Evolutionary conservation across 1,140 invertebrate species (phyloP).

Genomic region (Pectinophora gossypiella): DNA sequence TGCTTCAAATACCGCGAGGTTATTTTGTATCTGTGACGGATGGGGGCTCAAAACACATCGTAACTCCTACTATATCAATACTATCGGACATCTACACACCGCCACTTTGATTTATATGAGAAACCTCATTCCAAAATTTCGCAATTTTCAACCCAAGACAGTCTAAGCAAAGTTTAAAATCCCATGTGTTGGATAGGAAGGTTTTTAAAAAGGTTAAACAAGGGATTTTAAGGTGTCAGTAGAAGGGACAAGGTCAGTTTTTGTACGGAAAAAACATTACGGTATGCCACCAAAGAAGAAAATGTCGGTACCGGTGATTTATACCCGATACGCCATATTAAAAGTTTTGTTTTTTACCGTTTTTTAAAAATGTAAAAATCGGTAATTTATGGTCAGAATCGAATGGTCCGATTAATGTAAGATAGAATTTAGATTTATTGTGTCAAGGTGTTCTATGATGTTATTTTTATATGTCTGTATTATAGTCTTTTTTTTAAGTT

Average conservation of each 20-base stretch:
- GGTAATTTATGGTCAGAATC: constrained; percentile 66
- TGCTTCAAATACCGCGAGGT: neutral
- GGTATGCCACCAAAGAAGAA: constrained; percentile 63
- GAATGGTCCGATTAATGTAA: constrained; percentile 64
- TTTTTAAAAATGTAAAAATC: constrained; percentile 63
- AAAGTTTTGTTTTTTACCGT: constrained; percentile 62
- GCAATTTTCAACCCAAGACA: too few species aligned
- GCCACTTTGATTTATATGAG: constrained; percentile 65
- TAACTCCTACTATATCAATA: constrained; percentile 47
- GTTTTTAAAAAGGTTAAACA: too few species aligned
- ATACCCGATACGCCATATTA: constrained; percentile 64
- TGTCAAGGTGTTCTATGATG: constrained; percentile 30
- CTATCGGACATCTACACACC: constrained; percentile 45
- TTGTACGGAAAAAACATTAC: neutral
- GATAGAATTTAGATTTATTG: constrained; percentile 53
- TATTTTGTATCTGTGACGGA: constrained; percentile 25
- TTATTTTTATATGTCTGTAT: constrained; percentile 31
- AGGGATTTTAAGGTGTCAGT: too few species aligned
- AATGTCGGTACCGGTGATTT: constrained; percentile 64
- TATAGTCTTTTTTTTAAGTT: neutral
- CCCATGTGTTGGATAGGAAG: too few species aligned
- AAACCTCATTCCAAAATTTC: too few species aligned
- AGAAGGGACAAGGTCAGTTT: constrained; percentile 14
- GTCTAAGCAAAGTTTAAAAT: too few species aligned
- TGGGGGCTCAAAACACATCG: constrained; percentile 49